Conservation (phyloP, 2,113 vertebrate species). For the Phoxinus phoxinus region DNA sequence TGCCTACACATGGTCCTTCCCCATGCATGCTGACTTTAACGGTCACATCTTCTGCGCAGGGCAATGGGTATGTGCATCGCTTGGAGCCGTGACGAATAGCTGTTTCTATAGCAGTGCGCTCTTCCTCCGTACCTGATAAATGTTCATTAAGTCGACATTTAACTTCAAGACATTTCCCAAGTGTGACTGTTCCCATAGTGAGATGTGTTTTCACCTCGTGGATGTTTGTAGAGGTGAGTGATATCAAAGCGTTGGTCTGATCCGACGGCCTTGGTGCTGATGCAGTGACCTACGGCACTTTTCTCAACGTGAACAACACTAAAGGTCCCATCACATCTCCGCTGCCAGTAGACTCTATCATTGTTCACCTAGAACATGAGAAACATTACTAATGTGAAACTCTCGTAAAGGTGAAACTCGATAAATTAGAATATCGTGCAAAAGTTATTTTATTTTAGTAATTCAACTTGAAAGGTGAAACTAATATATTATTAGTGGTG, state of each 20-base stretch:
- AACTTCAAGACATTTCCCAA: background rate
- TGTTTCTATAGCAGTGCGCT: conserved; percentile 84
- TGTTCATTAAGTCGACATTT: background rate
- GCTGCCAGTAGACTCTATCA: conserved; percentile 89
- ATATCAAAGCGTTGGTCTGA: conserved; percentile 79
- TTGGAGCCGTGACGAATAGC: conserved; percentile 84
- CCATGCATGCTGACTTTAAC: conserved; percentile 78
- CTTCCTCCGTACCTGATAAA: conserved; percentile 72
- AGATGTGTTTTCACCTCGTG: background rate
- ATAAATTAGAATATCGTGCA: no score
- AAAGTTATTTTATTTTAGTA: no score
- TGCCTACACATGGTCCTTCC: conserved; percentile 77
- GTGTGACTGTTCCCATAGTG: background rate
- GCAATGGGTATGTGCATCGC: conserved; percentile 43
- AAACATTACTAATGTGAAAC: background rate
- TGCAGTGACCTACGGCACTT: conserved; percentile 78
- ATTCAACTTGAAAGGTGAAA: no score
- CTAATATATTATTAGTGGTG: no score
- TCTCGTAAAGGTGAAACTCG: no score
- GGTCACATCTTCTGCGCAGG: conserved; percentile 68
- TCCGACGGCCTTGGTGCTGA: conserved; percentile 86
- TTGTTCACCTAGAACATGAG: conserved; percentile 83
- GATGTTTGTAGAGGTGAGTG: conserved; percentile 51
- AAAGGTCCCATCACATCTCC: conserved; percentile 80
- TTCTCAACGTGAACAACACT: conserved; percentile 81